Base-by-base conservation (phyloP, 2,888 invertebrate genomes). In the Drosophila nigricruria region DNA sequence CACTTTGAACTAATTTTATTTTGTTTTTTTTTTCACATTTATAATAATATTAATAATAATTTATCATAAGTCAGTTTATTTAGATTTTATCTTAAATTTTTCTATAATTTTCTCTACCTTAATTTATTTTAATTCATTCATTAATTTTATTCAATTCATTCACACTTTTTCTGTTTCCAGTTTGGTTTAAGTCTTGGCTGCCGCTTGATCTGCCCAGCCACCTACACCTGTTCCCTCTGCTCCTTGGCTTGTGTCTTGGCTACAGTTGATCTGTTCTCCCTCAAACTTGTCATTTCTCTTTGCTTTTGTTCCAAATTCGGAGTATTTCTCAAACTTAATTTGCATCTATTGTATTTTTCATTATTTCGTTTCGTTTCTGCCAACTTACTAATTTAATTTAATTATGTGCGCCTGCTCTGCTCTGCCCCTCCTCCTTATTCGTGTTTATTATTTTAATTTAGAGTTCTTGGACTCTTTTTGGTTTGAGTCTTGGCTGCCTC, bases 311-410 rank as follows among this genome's bases (percentile, higher is more conserved):
- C 6, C 3, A 12, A 27, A n/a, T 47, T 27, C 27, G 2, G 10
- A 9, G n/a, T 10, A 20, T 57, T 56, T 60, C 43, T 58, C 47
- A 47, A 58, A 54, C n/a, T 69, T 49, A 50, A 56, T 54, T 68
- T 70, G 27, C 42, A 56, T 57, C 60, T 62, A 70, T 79, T 76
- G 70, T 67, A 71, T 64, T 73, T 81, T 72, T 57, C 64, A 76
- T 76, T 81, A 71, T 77, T 63, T 70, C 66, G 30, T 71, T n/a
- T n/a, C n/a, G n/a, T n/a, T n/a, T 77, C 52, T 70, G 60, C 56
- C 65, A 40, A 49, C 30, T 52, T 45, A 69, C 79, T 73, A 79
- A 82, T 82, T 88, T 82, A 81, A 81, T 78, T 89, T 85, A 88
- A 89, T 89, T 89, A 81, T 81, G 87, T 65, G 70, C 59, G 52